Conservation (phyloP, 2,113 vertebrate genomes). For the Ginglymostoma cirratum region DNA sequence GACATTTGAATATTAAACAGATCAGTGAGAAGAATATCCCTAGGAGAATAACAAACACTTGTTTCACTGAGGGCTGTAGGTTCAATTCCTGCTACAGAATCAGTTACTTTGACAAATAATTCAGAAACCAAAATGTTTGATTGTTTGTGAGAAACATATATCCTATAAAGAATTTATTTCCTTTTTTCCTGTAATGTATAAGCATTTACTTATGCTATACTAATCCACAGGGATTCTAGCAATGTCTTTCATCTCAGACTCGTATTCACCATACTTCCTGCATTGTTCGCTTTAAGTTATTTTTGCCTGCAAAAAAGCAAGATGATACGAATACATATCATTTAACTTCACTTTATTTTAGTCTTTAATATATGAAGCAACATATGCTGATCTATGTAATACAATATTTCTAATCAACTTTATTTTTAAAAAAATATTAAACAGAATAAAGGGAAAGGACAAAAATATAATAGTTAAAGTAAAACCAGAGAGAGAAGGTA, state of each 20-base stretch:
- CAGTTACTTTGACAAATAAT: constrained; percentile 28
- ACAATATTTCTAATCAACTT: neutral
- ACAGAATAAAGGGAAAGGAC: neutral
- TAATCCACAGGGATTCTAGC: neutral
- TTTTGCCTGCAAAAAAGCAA: neutral
- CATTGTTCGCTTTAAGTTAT: neutral
- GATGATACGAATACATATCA: neutral
- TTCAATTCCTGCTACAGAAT: neutral
- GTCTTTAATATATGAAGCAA: neutral
- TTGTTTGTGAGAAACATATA: constrained; percentile 29
- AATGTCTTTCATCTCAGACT: neutral
- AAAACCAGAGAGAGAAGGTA: neutral
- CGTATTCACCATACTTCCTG: neutral
- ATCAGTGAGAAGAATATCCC: constrained; percentile 5
- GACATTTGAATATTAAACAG: constrained; percentile 28
- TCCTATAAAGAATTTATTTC: neutral
- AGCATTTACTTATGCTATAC: neutral
- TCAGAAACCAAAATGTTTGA: neutral
- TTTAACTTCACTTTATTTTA: neutral
- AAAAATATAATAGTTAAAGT: neutral
- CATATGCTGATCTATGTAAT: neutral
- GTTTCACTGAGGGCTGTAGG: neutral
- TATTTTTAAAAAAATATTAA: neutral
- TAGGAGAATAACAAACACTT: neutral
- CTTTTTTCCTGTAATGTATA: neutral